Base-by-base conservation (phyloP, 2,797 vertebrate species). In the Chelon labrosus region DNA sequence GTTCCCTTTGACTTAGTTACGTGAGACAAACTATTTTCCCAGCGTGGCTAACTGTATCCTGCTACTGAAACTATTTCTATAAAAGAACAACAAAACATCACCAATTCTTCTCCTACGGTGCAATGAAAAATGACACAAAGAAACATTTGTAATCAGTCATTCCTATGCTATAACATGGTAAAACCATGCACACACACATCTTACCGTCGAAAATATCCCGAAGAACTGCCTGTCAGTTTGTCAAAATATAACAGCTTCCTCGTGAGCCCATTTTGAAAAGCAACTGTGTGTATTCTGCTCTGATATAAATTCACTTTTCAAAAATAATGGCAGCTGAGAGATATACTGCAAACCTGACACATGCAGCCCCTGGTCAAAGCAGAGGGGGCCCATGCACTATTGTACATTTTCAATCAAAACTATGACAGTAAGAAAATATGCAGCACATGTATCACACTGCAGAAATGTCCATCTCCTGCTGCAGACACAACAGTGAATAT, bases 281-380 rank as follows among this genome's bases (percentile, higher is more conserved):
- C 16, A 41, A 11, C 11, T 53, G 2, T 61, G 4, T 49, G 53
- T n/a, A 69, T 22, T 70, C 12, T 46, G 13, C 3, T 9, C 1
- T 16, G 49, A 19, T 6, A 37, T 10, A 16, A 47, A 1, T 56
- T 31, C 1, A 51, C 4, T 67, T 61, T 58, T 17, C 22, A 51
- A 31, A 77, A 31, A 39, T 53, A 66, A 58, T 13, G 20, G 10
- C 37, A 62, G 42, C 25, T n/a, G 19, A 73, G 42, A 63, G n/a
- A 59, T 25, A 56, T 56, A 51, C 20, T 66, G 49, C 56, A 79
- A 37, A 61, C 17, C 16, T 0, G 2, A 80, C 51, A 75, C 42
- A 77, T 53, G 46, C 56, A 81, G 38, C 64, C 58, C 70, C 67
- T 63, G 16, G 13, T 51, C 20, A 44, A 46, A 76, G 74, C 78